These are phyloP conservation scores for Drosophila nr. perissopoda DNA, from an alignment of 2,888 invertebrate genomes.

Conservation along the genomic window DNA sequence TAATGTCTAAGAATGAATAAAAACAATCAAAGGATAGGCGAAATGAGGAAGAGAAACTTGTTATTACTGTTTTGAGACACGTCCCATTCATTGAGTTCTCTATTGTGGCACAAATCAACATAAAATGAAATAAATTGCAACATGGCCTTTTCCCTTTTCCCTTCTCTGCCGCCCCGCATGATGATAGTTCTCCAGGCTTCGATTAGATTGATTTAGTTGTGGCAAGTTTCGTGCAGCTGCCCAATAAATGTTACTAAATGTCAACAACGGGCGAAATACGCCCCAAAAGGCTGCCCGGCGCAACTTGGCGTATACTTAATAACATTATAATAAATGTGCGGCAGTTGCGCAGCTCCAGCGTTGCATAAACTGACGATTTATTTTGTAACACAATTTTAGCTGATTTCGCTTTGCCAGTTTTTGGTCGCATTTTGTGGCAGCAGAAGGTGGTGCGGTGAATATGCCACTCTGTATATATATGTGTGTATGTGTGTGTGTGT, in stretches of 20 bases:
- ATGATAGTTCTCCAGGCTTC: slow-evolving; percentile 2
- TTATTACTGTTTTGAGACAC: not conserved
- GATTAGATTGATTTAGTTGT: slow-evolving; percentile 29
- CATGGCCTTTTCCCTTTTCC: no score
- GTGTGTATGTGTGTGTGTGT: not conserved
- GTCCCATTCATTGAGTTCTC: not conserved
- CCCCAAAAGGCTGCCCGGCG: slow-evolving; percentile 18
- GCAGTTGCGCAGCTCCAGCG: slow-evolving; percentile 29
- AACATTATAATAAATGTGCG: slow-evolving; percentile 57
- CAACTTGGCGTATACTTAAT: slow-evolving; percentile 64
- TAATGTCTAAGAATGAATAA: not conserved
- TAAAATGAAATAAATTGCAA: not conserved
- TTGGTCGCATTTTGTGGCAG: slow-evolving; percentile 1
- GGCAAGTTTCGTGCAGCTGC: slow-evolving; percentile 49
- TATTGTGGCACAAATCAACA: slow-evolving; percentile 7
- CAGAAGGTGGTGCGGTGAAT: not conserved
- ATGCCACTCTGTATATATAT: not conserved
- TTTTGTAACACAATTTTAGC: slow-evolving; percentile 37
- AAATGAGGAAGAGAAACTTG: not conserved
- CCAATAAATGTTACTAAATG: slow-evolving; percentile 62
- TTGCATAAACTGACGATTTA: slow-evolving; percentile 51
- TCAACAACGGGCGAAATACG: slow-evolving; percentile 49
- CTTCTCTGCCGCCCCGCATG: no score
- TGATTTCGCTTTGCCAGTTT: slow-evolving; percentile 11
- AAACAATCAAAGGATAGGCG: not conserved